Percentiles rank a stretch among this genome's conserved stretches.
Evolutionary conservation across 2,113 vertebrate genomes (phyloP).

Genomic region (Lepisosteus oculatus): DNA sequence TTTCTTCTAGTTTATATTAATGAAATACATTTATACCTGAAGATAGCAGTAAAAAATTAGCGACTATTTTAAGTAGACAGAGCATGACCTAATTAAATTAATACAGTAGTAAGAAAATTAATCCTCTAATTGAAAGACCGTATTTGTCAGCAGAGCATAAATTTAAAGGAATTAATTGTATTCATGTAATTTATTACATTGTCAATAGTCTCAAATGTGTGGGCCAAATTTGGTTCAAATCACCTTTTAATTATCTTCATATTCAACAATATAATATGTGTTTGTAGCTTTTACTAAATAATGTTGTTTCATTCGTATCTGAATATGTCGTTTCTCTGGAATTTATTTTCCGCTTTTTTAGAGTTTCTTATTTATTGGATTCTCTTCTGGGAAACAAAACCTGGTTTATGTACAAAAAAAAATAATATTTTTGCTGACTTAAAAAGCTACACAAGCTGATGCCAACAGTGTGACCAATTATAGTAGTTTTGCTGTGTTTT

Average conservation of each 20-base stretch:
- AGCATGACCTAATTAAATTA: slow-evolving; percentile 75
- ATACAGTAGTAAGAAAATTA: slow-evolving; percentile 70
- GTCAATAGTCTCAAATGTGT: background rate
- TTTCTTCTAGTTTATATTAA: slow-evolving; percentile 66
- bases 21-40: slow-evolving; percentile 78
- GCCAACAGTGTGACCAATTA: slow-evolving; percentile 81
- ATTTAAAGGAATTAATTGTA: slow-evolving; percentile 1
- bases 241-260: background rate
- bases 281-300: background rate
- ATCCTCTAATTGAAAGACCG: slow-evolving; percentile 69
- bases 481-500: slow-evolving; percentile 55
- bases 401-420: slow-evolving; percentile 34
- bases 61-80: slow-evolving; percentile 75
- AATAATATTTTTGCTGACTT: slow-evolving; percentile 31
- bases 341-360: too few species aligned
- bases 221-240: background rate
- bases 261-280: background rate
- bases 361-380: slow-evolving; percentile 27
- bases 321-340: slow-evolving; percentile 16
- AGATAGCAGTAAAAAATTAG: slow-evolving; percentile 67
- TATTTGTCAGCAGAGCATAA: slow-evolving; percentile 55
- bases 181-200: background rate
- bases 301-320: slow-evolving; percentile 24
- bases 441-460: slow-evolving; percentile 33
- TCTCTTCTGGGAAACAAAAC: slow-evolving; percentile 32